Base-by-base conservation (phyloP, 2,888 invertebrate genomes). In the Aromia moschata region DNA sequence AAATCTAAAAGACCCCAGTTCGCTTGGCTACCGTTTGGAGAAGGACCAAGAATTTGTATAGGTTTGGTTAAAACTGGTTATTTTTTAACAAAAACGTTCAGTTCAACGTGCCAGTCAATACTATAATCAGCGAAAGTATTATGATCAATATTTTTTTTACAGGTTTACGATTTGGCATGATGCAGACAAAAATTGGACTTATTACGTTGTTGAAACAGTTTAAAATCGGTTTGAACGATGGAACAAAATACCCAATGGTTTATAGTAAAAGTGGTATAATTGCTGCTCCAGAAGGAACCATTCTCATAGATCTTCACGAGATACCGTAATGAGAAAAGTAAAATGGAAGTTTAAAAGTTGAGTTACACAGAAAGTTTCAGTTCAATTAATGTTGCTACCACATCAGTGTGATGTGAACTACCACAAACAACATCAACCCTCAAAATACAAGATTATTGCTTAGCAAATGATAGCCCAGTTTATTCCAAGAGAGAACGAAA, bases 91-190 rank as follows among this genome's bases (percentile, higher is more conserved):
- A n/a, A n/a, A n/a, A n/a, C n/a, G n/a, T n/a, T n/a, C n/a, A n/a
- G n/a, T n/a, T n/a, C n/a, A n/a, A n/a, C n/a, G n/a, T n/a, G n/a
- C n/a, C n/a, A n/a, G n/a, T n/a, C n/a, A n/a, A n/a, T n/a, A n/a
- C n/a, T n/a, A n/a, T n/a, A n/a, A n/a, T n/a, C n/a, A n/a, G n/a
- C n/a, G n/a, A n/a, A n/a, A n/a, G n/a, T n/a, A n/a, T n/a, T n/a
- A n/a, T n/a, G n/a, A n/a, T n/a, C n/a, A 12, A 7, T 12, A 38
- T 14, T 40, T 40, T 40, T 40, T 38, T 47, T 47, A 1, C 11
- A 47, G 47, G 47, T 5, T 36, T 47, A 20, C 47, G 47, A 16
- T 47, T 47, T 47, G 47, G 47, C 18, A 9, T 47, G 37, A 33
- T 47, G 47, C 47, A 47, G 37, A 47, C 47, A 5, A 47, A 37